These are phyloP conservation scores for Saccopteryx bilineata DNA, from an alignment of 2,113 vertebrate species.

Conservation along the genomic window DNA sequence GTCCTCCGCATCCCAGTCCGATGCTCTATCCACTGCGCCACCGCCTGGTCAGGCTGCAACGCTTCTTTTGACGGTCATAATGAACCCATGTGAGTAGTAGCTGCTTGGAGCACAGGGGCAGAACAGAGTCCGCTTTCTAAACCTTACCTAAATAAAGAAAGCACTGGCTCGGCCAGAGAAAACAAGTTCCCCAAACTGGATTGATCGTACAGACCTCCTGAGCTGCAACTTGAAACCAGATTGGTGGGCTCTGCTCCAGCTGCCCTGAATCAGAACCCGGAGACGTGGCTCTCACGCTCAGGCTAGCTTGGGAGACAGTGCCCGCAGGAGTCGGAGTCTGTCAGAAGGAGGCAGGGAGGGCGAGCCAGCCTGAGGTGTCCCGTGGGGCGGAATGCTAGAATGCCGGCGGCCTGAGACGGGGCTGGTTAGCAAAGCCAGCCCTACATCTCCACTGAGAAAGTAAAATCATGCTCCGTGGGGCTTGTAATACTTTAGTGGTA, in stretches of 20 bases:
- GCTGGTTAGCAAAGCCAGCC: neutral
- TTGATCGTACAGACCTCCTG: neutral
- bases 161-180: neutral
- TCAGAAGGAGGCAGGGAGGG: neutral
- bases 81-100: neutral
- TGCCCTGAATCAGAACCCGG: neutral
- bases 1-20: too few relatives aligned
- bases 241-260: neutral
- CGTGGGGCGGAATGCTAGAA: too few relatives aligned
- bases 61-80: neutral
- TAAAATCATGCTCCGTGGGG: neutral
- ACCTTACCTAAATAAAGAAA: neutral
- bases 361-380: too few relatives aligned
- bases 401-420: neutral
- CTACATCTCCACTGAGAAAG: neutral
- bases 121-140: slow-evolving; percentile 48
- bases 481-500: neutral
- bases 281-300: neutral
- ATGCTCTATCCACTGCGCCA: too few relatives aligned
- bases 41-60: neutral
- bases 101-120: neutral
- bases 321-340: neutral
- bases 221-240: neutral
- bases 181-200: slow-evolving; percentile 12
- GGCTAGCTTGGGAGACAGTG: neutral